Conservation (phyloP, 2,888 invertebrate genomes). For the Aquatica leii region DNA sequence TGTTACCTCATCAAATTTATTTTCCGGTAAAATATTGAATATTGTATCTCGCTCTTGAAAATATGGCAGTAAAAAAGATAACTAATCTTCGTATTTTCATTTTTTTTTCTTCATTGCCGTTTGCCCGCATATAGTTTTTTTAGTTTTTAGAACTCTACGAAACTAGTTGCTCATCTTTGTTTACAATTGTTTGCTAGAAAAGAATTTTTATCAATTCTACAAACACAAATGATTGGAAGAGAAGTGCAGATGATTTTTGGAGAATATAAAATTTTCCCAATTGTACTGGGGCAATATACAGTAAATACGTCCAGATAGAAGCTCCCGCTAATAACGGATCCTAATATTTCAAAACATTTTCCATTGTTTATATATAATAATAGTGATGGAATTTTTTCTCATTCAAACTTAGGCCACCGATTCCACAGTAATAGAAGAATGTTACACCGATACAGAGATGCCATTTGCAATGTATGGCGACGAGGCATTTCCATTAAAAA, state of each 20-base stretch:
- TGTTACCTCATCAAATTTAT: background rate
- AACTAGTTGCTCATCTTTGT: background rate
- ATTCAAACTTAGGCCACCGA: too few relatives aligned
- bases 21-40: too few relatives aligned
- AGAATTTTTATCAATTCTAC: background rate
- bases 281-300: background rate
- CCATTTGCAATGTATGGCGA: background rate
- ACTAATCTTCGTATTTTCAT: too few relatives aligned
- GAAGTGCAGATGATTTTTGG: background rate
- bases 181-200: background rate
- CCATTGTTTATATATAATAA: background rate
- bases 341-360: background rate
- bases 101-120: too few relatives aligned
- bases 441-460: background rate
- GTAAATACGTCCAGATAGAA: background rate
- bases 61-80: background rate
- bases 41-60: background rate
- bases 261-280: background rate
- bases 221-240: background rate
- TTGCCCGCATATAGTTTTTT: background rate
- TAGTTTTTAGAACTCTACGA: background rate
- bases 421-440: too few relatives aligned
- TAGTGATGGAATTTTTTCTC: background rate
- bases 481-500: background rate
- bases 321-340: background rate